Base-by-base conservation (phyloP, 2,888 invertebrate genomes). In the Anorthoa munda region DNA sequence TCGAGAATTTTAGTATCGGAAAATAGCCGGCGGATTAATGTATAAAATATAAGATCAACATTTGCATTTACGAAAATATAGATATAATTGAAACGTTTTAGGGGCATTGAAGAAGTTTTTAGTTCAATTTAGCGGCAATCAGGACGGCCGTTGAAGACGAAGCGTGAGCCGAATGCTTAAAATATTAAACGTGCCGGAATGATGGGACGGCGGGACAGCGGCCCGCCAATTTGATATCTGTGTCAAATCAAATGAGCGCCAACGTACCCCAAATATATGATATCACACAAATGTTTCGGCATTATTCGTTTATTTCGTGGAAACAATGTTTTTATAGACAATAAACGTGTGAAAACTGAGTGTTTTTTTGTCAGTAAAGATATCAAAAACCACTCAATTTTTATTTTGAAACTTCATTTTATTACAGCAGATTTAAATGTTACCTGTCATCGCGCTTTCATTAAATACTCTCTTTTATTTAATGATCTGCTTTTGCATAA, bases 111-210 rank as follows among this genome's bases (percentile, higher is more conserved):
- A 95, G 94, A 96, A 96, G 95, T 96, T 96, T 95, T 96, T 96
- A 96, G 96, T 96, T 95, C 95, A 96, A 96, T 96, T 96, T 96
- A 94, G 95, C 94, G 92, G 95, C 96, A 96, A 96, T 96, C 96
- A 96, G 94, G 94, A 93, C 94, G 95, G 93, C 95, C 93, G 96
- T 95, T 95, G 95, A 95, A 95, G 95, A 93, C 87, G 94, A 92
- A 90, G 95, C 96, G 96, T 96, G 96, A 95, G 93, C 84, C 80
- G 96, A 95, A 95, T 96, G 88, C 88, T 90, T 94, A 93, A 95
- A 95, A 94, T 96, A 96, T 96, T 95, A 95, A 95, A 94, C 92
- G 94, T 92, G 92, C 90, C 89, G 90, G 92, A 92, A 93, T 94
- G 92, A 93, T 90, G 92, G 91, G 89, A 86, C 89, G 85, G 23